These are phyloP conservation scores for Unio delphinus DNA, from an alignment of 2,888 invertebrate species.

Conservation along the genomic window DNA sequence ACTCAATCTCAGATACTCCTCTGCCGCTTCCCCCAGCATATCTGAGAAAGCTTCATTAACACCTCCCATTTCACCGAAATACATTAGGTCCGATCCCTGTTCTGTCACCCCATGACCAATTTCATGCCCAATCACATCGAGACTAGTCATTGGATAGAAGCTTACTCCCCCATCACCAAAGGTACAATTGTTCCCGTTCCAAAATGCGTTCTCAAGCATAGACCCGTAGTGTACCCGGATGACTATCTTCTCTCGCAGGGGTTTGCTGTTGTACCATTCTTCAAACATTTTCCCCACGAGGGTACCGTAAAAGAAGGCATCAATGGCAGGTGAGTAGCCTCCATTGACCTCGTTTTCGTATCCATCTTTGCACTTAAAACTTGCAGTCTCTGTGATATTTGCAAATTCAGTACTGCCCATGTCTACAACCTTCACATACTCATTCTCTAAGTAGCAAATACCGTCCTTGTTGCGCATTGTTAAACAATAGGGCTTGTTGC, in stretches of 20 bases:
- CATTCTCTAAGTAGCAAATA: conserved; percentile 41
- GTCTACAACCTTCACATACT: conserved; percentile 43
- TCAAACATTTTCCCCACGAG: conserved; percentile 43
- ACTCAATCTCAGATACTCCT: conserved; percentile 20
- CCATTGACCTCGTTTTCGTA: conserved; percentile 41
- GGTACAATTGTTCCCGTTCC: conserved; percentile 42
- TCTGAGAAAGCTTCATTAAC: conserved; percentile 55
- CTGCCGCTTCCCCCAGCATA: conserved; percentile 45
- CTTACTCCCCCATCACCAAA: conserved; percentile 46
- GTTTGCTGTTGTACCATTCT: conserved; percentile 36
- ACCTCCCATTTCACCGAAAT: conserved; percentile 45
- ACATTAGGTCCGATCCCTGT: conserved; percentile 39
- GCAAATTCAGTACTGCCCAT: conserved; percentile 19
- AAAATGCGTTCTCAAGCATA: conserved; percentile 46
- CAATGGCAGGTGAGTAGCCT: conserved; percentile 39
- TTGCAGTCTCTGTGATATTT: conserved; percentile 19
- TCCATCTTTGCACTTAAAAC: conserved; percentile 32
- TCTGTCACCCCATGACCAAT: conserved; percentile 49
- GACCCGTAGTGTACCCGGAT: conserved; percentile 46
- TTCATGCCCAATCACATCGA: conserved; percentile 50
- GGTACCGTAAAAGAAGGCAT: conserved; percentile 44
- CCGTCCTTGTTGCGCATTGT: conserved; percentile 19
- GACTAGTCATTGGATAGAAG: conserved; percentile 38
- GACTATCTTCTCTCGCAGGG: conserved; percentile 26
- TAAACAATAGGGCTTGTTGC: conserved; percentile 27